Evolutionary conservation across 92 coral and sea anemone genomes (phyloP), one percentile per base, ranked within the genome.

Genomic region (Zoanthus solanderi): DNA sequence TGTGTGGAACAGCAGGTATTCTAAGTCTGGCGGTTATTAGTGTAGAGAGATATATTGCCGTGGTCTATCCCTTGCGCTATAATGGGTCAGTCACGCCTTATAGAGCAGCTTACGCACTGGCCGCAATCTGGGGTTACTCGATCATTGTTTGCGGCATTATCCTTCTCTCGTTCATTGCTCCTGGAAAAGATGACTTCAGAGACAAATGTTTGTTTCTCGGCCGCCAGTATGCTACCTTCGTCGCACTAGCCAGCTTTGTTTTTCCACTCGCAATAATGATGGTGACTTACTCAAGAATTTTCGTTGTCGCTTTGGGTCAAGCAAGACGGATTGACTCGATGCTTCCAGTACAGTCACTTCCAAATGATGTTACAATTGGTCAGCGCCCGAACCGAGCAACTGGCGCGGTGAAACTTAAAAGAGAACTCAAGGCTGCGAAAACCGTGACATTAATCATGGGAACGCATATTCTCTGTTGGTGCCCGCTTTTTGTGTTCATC

Each of bases 371-470:
- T 0, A 56, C 81, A 34, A 60, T 58, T 9, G n/a, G 52, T 13
- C 85, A 71, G 58, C 83, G 91, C 10, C 87, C 85, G 30, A 76
- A 48, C 8, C 83, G 90, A 37, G 46, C 60, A 42, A 29, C 44
- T 47, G 85, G 85, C 1, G 56, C 85, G 7, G 75, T 69, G n/a
- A 87, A 71, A 32, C 45, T 95, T 52, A 93, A 83, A 37, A 84
- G 95, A 57, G 99, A 96, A 75, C 96, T 95, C 29, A 95, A 94
- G 61, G 99, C 96, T 9, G 99, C 98, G 1, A 96, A 95, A 72
- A 96, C 97, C 0, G 88, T 96, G 29, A 96, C 98, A 1, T 82
- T 93, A 17, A 96, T 96, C 31, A 96, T 96, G 91, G 98, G 98
- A 10, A 94, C 96, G 2, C 98, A 93, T 42, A 84, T 96, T 23